These are phyloP conservation scores for Plodia interpunctella DNA, from an alignment of 1,140 invertebrate genomes.

Conservation along the genomic window DNA sequence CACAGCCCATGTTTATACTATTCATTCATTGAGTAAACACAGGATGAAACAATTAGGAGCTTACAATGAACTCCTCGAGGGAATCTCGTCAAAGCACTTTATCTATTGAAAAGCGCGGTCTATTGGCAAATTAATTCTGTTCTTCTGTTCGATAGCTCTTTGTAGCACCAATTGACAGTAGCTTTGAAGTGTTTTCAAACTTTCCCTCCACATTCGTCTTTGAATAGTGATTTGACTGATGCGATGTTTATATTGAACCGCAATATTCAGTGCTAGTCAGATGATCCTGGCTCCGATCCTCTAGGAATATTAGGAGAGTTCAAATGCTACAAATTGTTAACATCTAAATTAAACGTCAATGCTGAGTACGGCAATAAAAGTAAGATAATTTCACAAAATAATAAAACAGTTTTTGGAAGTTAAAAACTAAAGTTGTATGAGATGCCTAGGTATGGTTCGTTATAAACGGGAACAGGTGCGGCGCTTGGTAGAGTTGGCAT, in stretches of 20 bases:
- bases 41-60: constrained; percentile 23
- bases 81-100: constrained; percentile 36
- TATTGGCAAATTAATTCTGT: constrained; percentile 54
- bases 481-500: constrained; percentile 20
- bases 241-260: no score
- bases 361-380: no score
- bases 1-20: no score
- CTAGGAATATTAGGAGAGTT: no score
- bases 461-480: constrained; percentile 31
- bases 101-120: constrained; percentile 34
- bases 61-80: constrained; percentile 22
- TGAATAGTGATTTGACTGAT: no score
- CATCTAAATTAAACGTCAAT: no score
- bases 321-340: no score
- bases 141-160: constrained; percentile 25
- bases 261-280: no score
- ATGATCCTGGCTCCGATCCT: no score
- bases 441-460: not conserved
- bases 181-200: constrained; percentile 34
- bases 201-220: no score
- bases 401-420: constrained; percentile 15
- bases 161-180: constrained; percentile 31
- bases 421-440: not conserved
- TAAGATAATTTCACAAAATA: not conserved
- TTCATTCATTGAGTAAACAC: constrained; percentile 8